These are phyloP conservation scores for Alligator mississippiensis DNA, from an alignment of 2,113 vertebrate species.

Conservation along the genomic window DNA sequence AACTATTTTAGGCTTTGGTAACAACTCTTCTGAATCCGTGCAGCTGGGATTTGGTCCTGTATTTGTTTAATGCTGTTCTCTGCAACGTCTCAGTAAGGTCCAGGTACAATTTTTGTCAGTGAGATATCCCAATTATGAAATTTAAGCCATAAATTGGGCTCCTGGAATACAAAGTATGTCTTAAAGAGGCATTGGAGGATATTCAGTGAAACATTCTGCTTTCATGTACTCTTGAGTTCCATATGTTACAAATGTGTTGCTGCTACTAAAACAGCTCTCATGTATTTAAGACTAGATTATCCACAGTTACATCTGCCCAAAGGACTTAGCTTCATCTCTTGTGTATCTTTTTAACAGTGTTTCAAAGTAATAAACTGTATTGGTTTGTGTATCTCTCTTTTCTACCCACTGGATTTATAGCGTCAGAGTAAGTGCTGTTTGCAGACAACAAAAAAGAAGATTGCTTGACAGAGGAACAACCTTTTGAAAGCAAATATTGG, in stretches of 20 bases:
- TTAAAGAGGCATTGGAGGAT: neutral
- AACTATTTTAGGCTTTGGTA: no score
- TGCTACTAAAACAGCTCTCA: conserved; percentile 24
- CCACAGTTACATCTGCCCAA: conserved; percentile 68
- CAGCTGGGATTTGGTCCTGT: accelerated
- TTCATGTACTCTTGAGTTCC: neutral
- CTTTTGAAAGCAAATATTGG: neutral
- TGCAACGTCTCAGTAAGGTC: accelerated
- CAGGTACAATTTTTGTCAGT: accelerated
- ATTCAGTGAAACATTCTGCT: neutral
- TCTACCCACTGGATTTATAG: neutral
- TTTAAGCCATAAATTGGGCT: accelerated
- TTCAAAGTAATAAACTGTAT: conserved; percentile 24
- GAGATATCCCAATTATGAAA: accelerated
- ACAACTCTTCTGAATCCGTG: neutral
- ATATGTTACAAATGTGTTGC: conserved; percentile 27
- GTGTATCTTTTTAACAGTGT: conserved; percentile 55
- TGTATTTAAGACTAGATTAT: conserved; percentile 58
- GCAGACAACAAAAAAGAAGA: neutral
- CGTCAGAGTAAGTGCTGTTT: neutral
- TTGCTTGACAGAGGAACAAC: neutral
- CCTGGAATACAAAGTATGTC: accelerated
- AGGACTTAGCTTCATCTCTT: conserved; percentile 20
- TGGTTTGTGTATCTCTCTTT: neutral
- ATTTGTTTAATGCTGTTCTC: accelerated